Evolutionary conservation across 2,888 invertebrate species (phyloP), one percentile per base, ranked within the genome.

Genomic region (Drosophila differens): DNA sequence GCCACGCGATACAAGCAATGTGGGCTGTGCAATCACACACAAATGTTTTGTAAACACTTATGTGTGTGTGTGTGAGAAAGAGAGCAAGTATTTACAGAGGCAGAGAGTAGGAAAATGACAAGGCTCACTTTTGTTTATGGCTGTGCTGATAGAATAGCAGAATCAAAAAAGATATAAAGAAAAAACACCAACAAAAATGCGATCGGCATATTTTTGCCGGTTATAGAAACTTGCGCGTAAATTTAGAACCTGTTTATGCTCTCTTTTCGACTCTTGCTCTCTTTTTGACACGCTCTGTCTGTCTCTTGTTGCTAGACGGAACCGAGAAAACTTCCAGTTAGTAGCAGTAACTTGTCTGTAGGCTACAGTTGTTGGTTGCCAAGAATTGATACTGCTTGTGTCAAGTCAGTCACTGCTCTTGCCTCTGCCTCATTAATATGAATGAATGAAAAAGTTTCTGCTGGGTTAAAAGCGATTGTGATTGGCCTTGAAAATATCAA

Each of bases 401-500:
- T 32, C 19, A n/a, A 49, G 65, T 25, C 47, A 25, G 47, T 2
- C 14, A 22, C 41, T 59, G 68, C 32, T 25, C 12, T 25, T 22
- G 35, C 35, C 47, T n/a, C 52, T 47, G 60, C 47, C 75, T 82
- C 72, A 87, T 84, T 84, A 85, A 79, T 82, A 87, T 85, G 85
- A 89, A 85, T 89, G 90, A 76, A 81, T 44, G 61, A 47, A 77
- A 82, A 67, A 60, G 76, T 59, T 59, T 70, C 52, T 68, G 70
- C 41, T 22, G 73, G 62, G 55, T 63, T 67, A 54, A 82, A 76
- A 70, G 79, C 64, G 80, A 79, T 71, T 87, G 71, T 75, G 64
- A 75, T 44, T 75, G 78, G 70, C 89, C 89, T 89, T 89, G 89
- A 84, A 85, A 69, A 67, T 35, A 70, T 74, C 65, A 72, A 32